Conservation (phyloP, 2,113 vertebrate genomes). For the Antechinus flavipes region DNA sequence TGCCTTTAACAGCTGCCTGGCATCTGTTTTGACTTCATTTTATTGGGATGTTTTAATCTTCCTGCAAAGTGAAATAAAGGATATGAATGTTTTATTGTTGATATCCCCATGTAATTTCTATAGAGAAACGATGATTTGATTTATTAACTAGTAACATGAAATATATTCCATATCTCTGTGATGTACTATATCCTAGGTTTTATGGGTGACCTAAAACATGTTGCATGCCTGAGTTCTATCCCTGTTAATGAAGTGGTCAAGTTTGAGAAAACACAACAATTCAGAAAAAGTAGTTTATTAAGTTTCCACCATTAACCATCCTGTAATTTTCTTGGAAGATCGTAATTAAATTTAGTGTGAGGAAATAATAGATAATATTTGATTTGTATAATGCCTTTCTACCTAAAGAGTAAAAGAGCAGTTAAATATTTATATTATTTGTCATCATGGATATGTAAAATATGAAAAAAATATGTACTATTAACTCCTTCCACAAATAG, state of each 20-base stretch:
- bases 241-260: background rate
- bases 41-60: slow-evolving; percentile 58
- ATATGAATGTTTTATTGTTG: slow-evolving; percentile 52
- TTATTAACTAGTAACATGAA: slow-evolving; percentile 37
- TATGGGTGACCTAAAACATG: background rate
- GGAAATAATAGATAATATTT: background rate
- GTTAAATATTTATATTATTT: background rate
- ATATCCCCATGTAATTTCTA: slow-evolving; percentile 68
- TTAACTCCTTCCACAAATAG: background rate
- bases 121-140: slow-evolving; percentile 61
- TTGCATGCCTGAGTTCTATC: background rate
- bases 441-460: background rate
- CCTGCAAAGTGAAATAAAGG: slow-evolving; percentile 68
- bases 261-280: background rate
- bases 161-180: background rate
- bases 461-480: background rate
- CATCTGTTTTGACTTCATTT: slow-evolving; percentile 70
- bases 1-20: slow-evolving; percentile 71
- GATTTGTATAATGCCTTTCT: background rate
- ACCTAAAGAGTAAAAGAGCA: background rate
- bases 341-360: background rate
- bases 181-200: background rate
- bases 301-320: background rate
- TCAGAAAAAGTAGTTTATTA: background rate
- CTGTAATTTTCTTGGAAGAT: background rate